phyloP scores from a whole-genome alignment of 2,888 invertebrate species.

The Tipula confusa region DNA sequence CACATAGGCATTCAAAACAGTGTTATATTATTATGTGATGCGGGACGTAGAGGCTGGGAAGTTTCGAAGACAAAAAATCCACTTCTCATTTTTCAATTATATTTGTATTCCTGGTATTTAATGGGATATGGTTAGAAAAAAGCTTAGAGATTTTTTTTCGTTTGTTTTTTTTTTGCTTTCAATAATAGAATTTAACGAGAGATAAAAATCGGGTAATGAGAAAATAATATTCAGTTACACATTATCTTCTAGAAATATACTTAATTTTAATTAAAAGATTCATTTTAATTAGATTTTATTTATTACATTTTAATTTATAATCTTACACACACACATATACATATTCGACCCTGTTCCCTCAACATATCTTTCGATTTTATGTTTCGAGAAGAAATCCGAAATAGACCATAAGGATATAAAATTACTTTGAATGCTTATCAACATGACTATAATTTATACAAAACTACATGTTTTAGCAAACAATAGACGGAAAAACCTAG shows the following conservation, averaged over 20 bases:
- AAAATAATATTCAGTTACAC: background rate
- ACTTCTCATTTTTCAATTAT: slow-evolving; percentile 3
- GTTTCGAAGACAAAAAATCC: background rate
- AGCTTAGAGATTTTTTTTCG: background rate
- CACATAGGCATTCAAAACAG: background rate
- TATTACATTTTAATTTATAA: background rate
- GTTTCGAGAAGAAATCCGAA: background rate
- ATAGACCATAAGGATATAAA: background rate
- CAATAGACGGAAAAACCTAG: background rate
- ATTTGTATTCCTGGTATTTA: background rate
- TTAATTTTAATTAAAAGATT: background rate
- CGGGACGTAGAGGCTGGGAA: background rate
- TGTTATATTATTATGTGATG: background rate
- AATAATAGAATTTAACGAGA: background rate
- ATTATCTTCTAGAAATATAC: background rate
- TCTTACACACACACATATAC: background rate
- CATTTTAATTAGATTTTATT: slow-evolving; percentile 15
- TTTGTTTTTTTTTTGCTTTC: too few relatives aligned
- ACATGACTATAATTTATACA: background rate
- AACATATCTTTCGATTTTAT: background rate
- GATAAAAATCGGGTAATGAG: background rate
- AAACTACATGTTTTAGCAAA: background rate
- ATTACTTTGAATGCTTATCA: background rate
- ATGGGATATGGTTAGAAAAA: background rate
- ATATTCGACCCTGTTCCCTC: background rate